Evolutionary conservation across 2,797 vertebrate species (phyloP).

Genomic region (Protonibea diacanthus): DNA sequence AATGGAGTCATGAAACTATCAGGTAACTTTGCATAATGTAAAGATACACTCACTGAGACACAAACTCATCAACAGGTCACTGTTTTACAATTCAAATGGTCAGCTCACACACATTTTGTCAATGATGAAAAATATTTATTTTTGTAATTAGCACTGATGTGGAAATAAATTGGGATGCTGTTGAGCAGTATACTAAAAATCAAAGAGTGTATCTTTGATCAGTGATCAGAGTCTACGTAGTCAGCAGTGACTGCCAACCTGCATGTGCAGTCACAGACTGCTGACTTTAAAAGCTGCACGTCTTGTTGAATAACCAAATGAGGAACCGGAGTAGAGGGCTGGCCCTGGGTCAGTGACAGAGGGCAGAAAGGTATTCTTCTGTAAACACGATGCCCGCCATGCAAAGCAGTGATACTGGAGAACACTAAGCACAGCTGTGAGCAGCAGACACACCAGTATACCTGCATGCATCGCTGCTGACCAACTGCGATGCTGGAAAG

Average conservation of each 20-base stretch:
- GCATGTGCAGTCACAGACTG: conserved; percentile 9
- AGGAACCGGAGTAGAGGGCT: conserved; percentile 52
- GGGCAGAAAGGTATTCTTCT: conserved; percentile 65
- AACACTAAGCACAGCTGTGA: conserved; percentile 66
- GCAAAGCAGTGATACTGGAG: conserved; percentile 79
- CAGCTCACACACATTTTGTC: neutral
- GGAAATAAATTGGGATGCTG: neutral
- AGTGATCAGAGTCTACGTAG: neutral
- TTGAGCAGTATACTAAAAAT: neutral
- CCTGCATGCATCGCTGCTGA: conserved; percentile 22
- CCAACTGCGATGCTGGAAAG: neutral
- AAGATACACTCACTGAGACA: conserved; percentile 4
- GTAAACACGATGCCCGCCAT: conserved; percentile 79
- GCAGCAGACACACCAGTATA: conserved; percentile 26
- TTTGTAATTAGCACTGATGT: neutral
- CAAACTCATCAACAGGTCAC: neutral
- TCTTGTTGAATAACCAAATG: conserved; percentile 75
- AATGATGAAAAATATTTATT: neutral
- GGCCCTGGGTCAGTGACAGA: conserved; percentile 60
- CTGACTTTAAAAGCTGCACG: conserved; percentile 10
- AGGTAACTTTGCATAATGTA: neutral
- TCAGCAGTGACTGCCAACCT: conserved; percentile 1
- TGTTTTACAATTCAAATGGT: neutral
- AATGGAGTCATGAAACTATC: conserved; percentile 1
- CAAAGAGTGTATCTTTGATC: neutral